A percentile compares a stretch with the other conserved stretches of the same genome.
These are phyloP conservation scores for Heliconius nattereri DNA, from an alignment of 1,140 invertebrate species.

Conservation along the genomic window DNA sequence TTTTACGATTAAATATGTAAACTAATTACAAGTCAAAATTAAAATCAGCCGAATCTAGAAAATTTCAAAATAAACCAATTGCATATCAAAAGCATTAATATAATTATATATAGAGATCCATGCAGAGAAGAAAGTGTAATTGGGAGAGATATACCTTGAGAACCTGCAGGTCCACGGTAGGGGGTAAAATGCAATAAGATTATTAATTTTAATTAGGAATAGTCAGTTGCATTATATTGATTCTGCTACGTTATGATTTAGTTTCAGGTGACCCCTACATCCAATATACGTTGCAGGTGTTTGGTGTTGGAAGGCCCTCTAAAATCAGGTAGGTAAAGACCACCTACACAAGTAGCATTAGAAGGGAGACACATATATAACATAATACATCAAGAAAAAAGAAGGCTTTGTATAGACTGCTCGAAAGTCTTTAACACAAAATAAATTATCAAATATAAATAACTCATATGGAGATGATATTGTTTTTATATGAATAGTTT, in stretches of 20 bases:
- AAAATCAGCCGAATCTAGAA: conserved; percentile 23
- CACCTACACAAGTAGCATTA: conserved; percentile 59
- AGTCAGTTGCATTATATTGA: conserved; percentile 55
- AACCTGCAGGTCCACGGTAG: conserved; percentile 84
- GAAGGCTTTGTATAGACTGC: conserved; percentile 48
- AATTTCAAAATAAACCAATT: conserved; percentile 31
- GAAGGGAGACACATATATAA: conserved; percentile 67
- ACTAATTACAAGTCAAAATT: conserved; percentile 23
- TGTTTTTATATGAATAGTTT: neutral
- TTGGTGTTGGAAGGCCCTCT: conserved; percentile 56
- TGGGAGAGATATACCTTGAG: conserved; percentile 86
- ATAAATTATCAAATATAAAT: conserved; percentile 38
- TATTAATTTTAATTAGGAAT: conserved; percentile 77
- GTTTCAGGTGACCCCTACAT: conserved; percentile 72
- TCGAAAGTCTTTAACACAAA: conserved; percentile 42
- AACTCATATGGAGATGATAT: conserved; percentile 37
- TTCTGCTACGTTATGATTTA: conserved; percentile 57
- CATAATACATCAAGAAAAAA: conserved; percentile 70
- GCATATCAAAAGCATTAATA: conserved; percentile 40
- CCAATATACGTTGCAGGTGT: conserved; percentile 50
- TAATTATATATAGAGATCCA: conserved; percentile 43
- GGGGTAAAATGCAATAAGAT: conserved; percentile 78
- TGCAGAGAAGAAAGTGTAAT: conserved; percentile 76
- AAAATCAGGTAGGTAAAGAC: conserved; percentile 56
- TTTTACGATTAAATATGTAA: neutral